Base-by-base conservation (phyloP, 2,888 invertebrate genomes). In the Silvanus unidentatus region DNA sequence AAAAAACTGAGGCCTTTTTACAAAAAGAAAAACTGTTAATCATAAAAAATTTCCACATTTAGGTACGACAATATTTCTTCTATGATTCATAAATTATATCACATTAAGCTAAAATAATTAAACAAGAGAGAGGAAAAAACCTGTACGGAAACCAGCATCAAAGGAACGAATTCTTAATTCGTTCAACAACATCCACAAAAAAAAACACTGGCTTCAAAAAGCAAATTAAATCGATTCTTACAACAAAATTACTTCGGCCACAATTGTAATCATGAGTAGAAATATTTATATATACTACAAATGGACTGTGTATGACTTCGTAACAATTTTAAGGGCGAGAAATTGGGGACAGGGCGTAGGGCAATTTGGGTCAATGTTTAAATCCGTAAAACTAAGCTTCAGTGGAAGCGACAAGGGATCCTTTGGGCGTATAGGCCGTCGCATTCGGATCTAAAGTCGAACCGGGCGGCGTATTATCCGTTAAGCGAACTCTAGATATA, bases 351-450 rank as follows among this genome's bases (percentile, higher is more conserved):
- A n/a, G 22, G 22, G 22, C 8, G 22, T 3, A 8, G 8, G 4
- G 22, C 3, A 22, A 22, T 3, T 22, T 22, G 22, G 22, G 22
- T 8, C 22, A 8, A 22, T 22, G 22, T n/a, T n/a, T n/a, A 22
- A 22, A 22, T 5, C 8, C 8, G 22, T 22, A 22, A 22, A 22
- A 43, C 50, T 60, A 78, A 70, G 78, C 78, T 72, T 78, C 78
- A 48, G 78, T 78, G 52, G 77, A 77, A 55, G 78, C 72, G 56
- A 78, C 74, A 54, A 79, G 74, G 51, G 79, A 79, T 58, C 75
- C 73, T 66, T 91, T 91, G 52, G 94, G 94, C 55, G 91, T 93
- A 75, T 94, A 94, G 57, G 88, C 88, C 53, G 86, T 84, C 53
- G 94, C 94, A 75, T 93, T 91, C 45, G 94, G 94, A 75, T 94